Conservation (phyloP, 2,888 invertebrate genomes). For the Apocheima hispidaria region DNA sequence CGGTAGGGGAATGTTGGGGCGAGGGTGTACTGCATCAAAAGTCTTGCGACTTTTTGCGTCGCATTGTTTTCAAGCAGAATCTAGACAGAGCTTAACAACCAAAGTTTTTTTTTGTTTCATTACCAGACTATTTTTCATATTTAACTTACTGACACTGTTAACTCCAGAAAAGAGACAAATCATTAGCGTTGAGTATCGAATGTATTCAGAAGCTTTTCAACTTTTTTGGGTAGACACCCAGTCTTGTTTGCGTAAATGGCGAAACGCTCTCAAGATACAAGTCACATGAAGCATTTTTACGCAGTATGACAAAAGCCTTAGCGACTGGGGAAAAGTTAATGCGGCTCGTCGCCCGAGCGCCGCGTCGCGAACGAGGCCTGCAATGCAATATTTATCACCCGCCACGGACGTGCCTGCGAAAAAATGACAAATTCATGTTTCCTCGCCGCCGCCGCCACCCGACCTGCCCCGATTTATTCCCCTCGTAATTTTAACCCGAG, state of each 20-base stretch:
- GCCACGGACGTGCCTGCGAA: conserved; percentile 82
- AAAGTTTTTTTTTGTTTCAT: not conserved
- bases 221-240: not conserved
- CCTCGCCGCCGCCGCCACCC: conserved; percentile 57
- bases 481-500: conserved; percentile 82
- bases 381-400: conserved; percentile 85
- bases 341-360: conserved; percentile 57
- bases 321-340: conserved; percentile 65
- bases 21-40: not conserved
- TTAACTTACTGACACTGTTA: too few species aligned
- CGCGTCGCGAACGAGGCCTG: conserved; percentile 60
- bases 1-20: conserved; percentile 50
- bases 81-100: not conserved
- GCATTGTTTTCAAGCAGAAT: not conserved
- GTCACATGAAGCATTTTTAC: not conserved
- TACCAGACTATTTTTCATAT: not conserved
- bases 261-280: not conserved
- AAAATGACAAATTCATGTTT: conserved; percentile 85
- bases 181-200: too few species aligned
- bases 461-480: conserved; percentile 76
- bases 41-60: conserved; percentile 15
- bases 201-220: too few species aligned
- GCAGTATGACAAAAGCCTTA: conserved; percentile 32
- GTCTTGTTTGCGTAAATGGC: not conserved
- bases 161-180: too few species aligned